Evolutionary conservation across 2,797 vertebrate species (phyloP).

Genomic region (Pseudochromis fuscus): DNA sequence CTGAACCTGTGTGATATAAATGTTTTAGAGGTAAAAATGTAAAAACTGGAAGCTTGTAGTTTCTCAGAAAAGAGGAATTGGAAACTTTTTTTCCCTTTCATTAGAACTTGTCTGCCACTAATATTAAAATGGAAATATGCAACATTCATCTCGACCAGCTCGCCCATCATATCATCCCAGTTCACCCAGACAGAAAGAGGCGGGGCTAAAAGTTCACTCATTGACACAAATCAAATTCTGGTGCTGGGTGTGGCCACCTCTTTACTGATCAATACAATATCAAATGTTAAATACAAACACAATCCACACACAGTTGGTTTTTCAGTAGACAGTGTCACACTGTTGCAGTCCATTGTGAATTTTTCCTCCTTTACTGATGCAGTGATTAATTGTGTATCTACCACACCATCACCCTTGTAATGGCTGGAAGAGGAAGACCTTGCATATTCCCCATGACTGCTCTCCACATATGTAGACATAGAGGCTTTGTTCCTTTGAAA

Average conservation of each 20-base stretch:
- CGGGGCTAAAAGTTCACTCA: neutral
- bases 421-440: too few species aligned
- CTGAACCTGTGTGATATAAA: neutral
- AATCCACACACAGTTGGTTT: neutral
- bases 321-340: too few species aligned
- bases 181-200: neutral
- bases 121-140: neutral
- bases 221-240: neutral
- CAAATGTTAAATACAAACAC: neutral
- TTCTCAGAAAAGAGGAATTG: neutral
- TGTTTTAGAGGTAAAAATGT: neutral
- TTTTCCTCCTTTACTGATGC: too few species aligned
- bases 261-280: neutral
- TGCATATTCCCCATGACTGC: too few species aligned
- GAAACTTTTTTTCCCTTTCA: neutral
- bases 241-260: neutral
- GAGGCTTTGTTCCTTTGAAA: too few species aligned
- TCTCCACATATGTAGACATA: too few species aligned
- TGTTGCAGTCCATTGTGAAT: too few species aligned
- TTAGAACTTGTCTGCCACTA: neutral
- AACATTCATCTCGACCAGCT: constrained; percentile 1
- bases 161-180: neutral
- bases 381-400: too few species aligned
- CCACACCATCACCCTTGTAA: too few species aligned
- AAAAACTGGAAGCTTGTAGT: neutral